These are phyloP conservation scores for Andinoacara biseriatus DNA, from an alignment of 2,113 vertebrate species.

Conservation along the genomic window DNA sequence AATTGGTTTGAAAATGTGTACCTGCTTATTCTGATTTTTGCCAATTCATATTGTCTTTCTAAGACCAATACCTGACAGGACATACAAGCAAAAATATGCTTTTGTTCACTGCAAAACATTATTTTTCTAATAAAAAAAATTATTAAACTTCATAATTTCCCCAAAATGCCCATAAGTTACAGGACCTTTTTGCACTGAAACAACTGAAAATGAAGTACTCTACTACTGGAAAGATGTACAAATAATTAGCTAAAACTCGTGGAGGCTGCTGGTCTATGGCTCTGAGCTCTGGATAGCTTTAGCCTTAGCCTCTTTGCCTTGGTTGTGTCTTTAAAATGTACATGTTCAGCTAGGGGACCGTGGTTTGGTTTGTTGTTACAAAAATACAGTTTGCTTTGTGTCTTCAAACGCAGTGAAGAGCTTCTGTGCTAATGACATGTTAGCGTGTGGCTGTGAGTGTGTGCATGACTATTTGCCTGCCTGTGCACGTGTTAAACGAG, in stretches of 20 bases:
- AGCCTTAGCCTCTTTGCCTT: neutral
- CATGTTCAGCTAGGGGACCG: neutral
- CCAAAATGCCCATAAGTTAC: neutral
- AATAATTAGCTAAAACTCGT: neutral
- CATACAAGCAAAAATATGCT: too few relatives aligned
- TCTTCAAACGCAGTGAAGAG: neutral
- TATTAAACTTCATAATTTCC: too few relatives aligned
- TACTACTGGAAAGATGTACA: neutral
- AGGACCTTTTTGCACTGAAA: neutral
- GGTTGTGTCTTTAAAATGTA: neutral
- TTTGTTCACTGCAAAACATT: too few relatives aligned
- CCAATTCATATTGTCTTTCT: too few relatives aligned
- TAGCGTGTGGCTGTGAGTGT: neutral
- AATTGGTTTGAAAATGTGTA: too few relatives aligned
- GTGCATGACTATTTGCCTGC: neutral
- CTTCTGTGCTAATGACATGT: neutral
- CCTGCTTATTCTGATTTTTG: too few relatives aligned
- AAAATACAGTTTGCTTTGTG: neutral
- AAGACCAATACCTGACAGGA: too few relatives aligned
- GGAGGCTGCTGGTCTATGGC: neutral
- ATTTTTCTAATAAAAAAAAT: too few relatives aligned
- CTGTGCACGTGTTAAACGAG: neutral
- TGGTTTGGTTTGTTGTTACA: neutral
- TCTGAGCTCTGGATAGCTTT: neutral
- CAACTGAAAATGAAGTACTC: neutral